Evolutionary conservation across 2,113 vertebrate genomes (phyloP), one percentile per base, ranked within the genome.

Genomic region (Sylvilagus bachmani): DNA sequence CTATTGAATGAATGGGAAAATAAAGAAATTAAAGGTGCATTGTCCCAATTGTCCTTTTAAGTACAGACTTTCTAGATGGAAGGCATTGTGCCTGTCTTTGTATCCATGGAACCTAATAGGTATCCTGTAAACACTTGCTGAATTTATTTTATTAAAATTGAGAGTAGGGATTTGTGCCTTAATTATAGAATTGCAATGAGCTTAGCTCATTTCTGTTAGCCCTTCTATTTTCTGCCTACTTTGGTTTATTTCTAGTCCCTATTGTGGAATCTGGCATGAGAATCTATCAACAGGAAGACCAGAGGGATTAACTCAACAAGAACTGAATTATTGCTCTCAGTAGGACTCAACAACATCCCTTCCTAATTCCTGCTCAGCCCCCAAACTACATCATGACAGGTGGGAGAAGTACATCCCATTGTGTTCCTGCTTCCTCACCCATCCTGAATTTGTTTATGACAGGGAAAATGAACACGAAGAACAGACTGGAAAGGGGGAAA

Each of bases 111-210:
- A 49, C 19, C 58, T 66, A 82, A 81, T 49, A 78, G 69, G 21
- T 79, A 44, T 79, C 85, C 89, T 74, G 85, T 95, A 97, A 96
- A 95, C 85, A 95, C 31, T 89, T 83, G 51, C 78, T 78, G 77
- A 70, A 71, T 95, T 85, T 93, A 88, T 93, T 91, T 75, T 33
- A 22, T 74, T 85, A 85, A 90, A 88, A 96, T 67, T 64, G n/a
- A 82, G 74, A 93, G 25, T 64, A 61, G 33, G 70, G 96, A 96
- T 91, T 89, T 4, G 25, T 80, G 84, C 78, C 55, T 22, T 94
- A 27, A 86, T 95, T 73, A 96, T 5, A 21, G 82, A 75, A 95
- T 33, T 36, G 27, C 53, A 69, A 21, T 0, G 10, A 86, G 25
- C 78, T 58, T 55, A 33, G 16, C 87, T 97, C 62, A 90, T 62